Evolutionary conservation across 2,113 vertebrate species (phyloP).

Genomic region (Orthonyx spaldingii): DNA sequence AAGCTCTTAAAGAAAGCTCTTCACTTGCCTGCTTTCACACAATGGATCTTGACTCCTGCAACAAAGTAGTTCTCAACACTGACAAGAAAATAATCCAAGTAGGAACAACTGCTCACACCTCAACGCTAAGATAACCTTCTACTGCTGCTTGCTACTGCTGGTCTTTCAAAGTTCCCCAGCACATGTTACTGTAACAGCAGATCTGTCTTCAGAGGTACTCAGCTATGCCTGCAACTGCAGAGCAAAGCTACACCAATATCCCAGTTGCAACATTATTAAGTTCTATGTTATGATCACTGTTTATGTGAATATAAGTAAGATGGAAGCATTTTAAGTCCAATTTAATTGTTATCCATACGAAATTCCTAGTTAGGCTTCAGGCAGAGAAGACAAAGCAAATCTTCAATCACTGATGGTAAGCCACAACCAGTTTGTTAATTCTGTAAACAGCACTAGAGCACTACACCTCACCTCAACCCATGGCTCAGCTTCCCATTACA

Average conservation of each 20-base stretch:
- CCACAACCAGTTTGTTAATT: background rate
- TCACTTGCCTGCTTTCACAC: background rate
- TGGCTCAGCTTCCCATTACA: background rate
- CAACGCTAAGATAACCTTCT: accelerated
- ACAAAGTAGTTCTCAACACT: background rate
- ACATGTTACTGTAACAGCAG: background rate
- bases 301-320: background rate
- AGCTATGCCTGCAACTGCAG: background rate
- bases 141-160: background rate
- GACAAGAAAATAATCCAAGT: background rate
- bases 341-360: background rate
- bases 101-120: background rate
- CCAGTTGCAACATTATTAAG: background rate
- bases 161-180: background rate
- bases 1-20: background rate
- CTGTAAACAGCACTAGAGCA: background rate
- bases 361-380: background rate
- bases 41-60: background rate
- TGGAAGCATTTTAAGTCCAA: background rate
- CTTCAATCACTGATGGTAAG: background rate
- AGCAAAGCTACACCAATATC: background rate
- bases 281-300: background rate
- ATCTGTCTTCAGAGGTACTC: background rate
- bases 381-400: background rate
- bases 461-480: background rate